phyloP scores from a whole-genome alignment of 1,140 invertebrate genomes.

The Eulimnadia texana region DNA sequence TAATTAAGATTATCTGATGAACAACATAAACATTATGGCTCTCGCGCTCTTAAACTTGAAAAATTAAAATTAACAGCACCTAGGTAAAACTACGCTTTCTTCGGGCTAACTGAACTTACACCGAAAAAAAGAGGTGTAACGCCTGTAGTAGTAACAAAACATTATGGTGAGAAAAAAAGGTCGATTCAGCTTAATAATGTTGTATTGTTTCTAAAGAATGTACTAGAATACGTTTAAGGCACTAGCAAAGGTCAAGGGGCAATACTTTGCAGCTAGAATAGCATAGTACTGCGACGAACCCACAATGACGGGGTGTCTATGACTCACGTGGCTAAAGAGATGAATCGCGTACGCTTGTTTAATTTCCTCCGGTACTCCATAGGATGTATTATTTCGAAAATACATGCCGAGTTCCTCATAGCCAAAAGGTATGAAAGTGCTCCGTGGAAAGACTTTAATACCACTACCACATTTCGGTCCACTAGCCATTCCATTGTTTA shows the following conservation, averaged over 20 bases:
- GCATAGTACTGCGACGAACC: neutral
- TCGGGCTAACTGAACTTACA: too few species aligned
- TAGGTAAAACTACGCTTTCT: too few species aligned
- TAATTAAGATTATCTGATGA: too few species aligned
- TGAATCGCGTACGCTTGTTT: neutral
- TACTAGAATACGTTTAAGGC: neutral
- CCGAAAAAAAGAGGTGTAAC: too few species aligned
- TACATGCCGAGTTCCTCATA: neutral
- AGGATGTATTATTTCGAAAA: neutral
- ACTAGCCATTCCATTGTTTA: neutral
- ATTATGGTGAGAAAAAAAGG: too few species aligned
- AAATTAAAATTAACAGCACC: too few species aligned
- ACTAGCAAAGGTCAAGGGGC: too few species aligned
- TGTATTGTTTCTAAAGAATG: too few species aligned
- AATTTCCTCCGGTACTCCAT: neutral
- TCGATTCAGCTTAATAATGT: too few species aligned
- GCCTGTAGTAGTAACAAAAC: too few species aligned
- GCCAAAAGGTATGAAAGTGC: neutral
- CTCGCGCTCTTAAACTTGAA: too few species aligned
- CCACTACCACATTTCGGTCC: neutral
- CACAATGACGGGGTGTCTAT: neutral
- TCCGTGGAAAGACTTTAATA: neutral
- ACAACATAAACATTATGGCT: too few species aligned
- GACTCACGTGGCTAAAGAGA: neutral
- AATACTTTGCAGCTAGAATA: constrained; percentile 1